Evolutionary conservation across 1,140 invertebrate genomes (phyloP).

Genomic region (Tribolium castaneum): DNA sequence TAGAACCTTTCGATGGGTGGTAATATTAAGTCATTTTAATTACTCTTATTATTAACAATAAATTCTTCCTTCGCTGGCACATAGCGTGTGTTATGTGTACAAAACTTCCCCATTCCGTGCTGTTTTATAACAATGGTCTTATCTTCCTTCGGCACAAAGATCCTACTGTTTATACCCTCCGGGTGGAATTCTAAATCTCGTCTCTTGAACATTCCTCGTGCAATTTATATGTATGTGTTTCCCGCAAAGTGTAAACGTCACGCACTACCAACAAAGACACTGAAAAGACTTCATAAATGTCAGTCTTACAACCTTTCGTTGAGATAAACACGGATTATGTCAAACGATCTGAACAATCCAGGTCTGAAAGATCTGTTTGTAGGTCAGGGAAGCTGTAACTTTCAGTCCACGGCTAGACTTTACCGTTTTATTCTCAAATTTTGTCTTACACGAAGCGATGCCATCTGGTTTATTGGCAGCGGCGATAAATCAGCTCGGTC

Average conservation of each 20-base stretch:
- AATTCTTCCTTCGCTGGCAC: neutral
- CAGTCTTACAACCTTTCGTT: neutral
- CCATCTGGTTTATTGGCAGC: neutral
- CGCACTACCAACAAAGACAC: neutral
- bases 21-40: neutral
- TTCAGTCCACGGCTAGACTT: neutral
- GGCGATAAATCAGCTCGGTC: neutral
- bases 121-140: neutral
- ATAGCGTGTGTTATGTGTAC: neutral
- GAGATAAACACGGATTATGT: neutral
- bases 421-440: neutral
- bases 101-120: neutral
- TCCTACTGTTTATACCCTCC: neutral
- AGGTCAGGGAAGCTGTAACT: neutral
- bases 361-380: neutral
- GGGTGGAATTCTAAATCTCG: neutral
- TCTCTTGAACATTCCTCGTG: neutral
- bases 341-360: neutral
- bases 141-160: neutral
- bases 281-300: neutral
- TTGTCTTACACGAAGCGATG: neutral
- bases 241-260: neutral
- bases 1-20: neutral
- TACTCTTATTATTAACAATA: neutral
- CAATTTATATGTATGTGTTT: neutral